Percentiles rank a stretch among this genome's conserved stretches.
These are phyloP conservation scores for Darwinula stevensoni DNA, from an alignment of 2,888 invertebrate species.

Conservation along the genomic window DNA sequence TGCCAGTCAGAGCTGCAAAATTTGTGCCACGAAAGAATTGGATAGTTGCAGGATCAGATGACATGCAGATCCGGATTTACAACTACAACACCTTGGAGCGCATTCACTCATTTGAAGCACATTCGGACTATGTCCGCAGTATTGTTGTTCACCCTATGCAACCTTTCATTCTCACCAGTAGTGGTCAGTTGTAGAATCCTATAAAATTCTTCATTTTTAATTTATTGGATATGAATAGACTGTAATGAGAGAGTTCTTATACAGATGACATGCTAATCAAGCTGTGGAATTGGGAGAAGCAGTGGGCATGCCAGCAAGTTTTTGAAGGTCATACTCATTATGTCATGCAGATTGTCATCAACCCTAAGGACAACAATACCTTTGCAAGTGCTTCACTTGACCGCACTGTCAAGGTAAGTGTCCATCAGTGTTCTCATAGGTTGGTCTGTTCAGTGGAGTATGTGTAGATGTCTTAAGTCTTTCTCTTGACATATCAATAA, in stretches of 20 bases:
- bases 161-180: conserved; percentile 80
- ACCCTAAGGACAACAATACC: conserved; percentile 98
- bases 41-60: conserved; percentile 91
- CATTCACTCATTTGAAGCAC: conserved; percentile 86
- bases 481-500: too few relatives aligned
- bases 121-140: conserved; percentile 87
- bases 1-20: conserved; percentile 81
- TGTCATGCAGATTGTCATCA: conserved; percentile 97
- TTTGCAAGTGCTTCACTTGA: conserved; percentile 98
- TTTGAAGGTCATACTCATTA: conserved; percentile 99
- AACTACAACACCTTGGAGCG: conserved; percentile 96
- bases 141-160: conserved; percentile 93
- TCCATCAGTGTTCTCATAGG: too few relatives aligned
- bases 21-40: conserved; percentile 95
- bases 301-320: conserved; percentile 90
- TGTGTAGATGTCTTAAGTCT: background rate
- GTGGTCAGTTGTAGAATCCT: conserved; percentile 30
- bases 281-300: conserved; percentile 98
- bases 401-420: conserved; percentile 57
- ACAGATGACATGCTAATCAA: conserved; percentile 93
- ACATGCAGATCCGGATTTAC: conserved; percentile 78
- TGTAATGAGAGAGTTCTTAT: background rate
- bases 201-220: background rate
- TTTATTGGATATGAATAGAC: conserved; percentile 3
- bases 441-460: background rate